These are phyloP conservation scores for Vidua chalybeata DNA, from an alignment of 2,113 vertebrate species.

Conservation along the genomic window DNA sequence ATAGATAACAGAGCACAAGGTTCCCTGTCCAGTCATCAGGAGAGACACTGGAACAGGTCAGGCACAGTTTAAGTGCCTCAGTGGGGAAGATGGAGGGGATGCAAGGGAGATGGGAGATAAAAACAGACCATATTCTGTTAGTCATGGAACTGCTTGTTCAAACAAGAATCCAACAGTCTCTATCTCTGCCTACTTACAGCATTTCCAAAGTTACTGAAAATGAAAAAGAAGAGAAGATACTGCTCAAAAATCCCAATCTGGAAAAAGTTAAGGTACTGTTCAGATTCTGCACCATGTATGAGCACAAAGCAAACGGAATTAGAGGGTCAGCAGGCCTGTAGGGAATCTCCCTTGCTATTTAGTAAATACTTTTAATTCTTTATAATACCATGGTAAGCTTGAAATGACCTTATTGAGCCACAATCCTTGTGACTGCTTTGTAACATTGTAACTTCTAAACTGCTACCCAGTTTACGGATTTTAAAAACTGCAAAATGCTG, in stretches of 20 bases:
- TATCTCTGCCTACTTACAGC: not conserved
- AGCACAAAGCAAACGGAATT: not conserved
- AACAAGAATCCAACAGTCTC: not conserved
- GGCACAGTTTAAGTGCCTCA: not conserved
- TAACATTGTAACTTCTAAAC: not conserved
- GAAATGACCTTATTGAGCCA: not conserved
- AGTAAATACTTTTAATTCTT: constrained; percentile 38
- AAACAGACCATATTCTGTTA: not conserved
- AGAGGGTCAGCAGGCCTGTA: not conserved
- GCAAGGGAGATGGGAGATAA: not conserved
- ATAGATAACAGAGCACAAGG: not conserved
- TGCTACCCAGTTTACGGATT: not conserved
- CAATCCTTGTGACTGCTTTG: not conserved
- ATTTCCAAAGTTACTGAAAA: not conserved
- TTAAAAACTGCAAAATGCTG: not conserved
- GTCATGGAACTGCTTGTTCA: not conserved
- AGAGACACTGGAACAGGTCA: not conserved
- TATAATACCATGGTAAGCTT: not conserved
- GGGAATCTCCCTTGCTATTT: constrained; percentile 9
- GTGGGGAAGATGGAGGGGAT: not conserved
- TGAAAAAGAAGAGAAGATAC: not conserved
- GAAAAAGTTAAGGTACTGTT: not conserved
- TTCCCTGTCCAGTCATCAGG: not conserved
- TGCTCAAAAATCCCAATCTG: not conserved
- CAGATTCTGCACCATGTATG: not conserved